Evolutionary conservation across 2,888 invertebrate genomes (phyloP), one percentile per base, ranked within the genome.

Genomic region (Athalia cordata): DNA sequence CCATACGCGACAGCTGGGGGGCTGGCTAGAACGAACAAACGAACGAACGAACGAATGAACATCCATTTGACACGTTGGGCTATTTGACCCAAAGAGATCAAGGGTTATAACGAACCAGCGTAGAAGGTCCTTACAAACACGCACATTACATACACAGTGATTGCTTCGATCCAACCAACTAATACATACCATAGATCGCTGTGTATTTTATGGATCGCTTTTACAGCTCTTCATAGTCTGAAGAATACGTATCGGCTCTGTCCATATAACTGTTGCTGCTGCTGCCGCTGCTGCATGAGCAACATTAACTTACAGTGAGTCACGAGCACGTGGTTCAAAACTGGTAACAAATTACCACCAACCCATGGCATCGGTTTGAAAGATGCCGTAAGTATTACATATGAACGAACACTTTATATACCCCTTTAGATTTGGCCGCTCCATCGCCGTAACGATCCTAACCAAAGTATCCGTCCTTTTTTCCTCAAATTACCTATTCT

Each of bases 21-120:
- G 29, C 29, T 29, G 29, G 29, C 29, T 29, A 29, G 29, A 29
- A 29, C 29, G 29, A 29, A 29, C 29, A 29, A 29, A 29, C 29
- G 29, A 29, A 29, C 29, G 29, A 29, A 29, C 29, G 29, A 29
- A 29, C 29, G 29, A 62, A 15, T 52, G 52, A 75, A 45, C 75
- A 64, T 75, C 62, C 80, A 78, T 79, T 83, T 81, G 79, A 77
- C 82, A 79, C 79, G 80, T 65, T 66, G 47, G 29, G 67, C 80
- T 79, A 78, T 80, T 83, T 80, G 82, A 83, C 82, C 83, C 79
- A 67, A 5, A 68, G 78, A 80, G 80, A 78, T 81, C 80, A 80
- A 61, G 64, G 64, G 67, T 50, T 62, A 13, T 62, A 15, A 75
- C 50, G 62, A 50, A 49, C 15, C 50, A 64, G 75, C 49, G 13